These are phyloP conservation scores for Hypotaenidia philippensis DNA, from an alignment of 2,797 vertebrate genomes.

Conservation along the genomic window DNA sequence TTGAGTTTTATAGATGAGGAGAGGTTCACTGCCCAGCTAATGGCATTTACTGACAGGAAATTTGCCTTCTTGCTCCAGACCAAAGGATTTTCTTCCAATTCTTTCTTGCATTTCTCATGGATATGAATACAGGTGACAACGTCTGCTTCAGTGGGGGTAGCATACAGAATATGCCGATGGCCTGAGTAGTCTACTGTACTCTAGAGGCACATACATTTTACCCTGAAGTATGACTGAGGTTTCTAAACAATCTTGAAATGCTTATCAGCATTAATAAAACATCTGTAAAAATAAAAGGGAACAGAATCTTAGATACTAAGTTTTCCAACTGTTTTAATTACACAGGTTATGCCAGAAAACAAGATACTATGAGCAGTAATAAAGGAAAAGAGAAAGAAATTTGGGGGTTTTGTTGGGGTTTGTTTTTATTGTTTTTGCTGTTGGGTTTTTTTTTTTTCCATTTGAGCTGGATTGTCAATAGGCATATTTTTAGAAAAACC, in stretches of 20 bases:
- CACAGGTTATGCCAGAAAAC: fast-evolving
- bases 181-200: neutral
- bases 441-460: neutral
- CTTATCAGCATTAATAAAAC: neutral
- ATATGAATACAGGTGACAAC: neutral
- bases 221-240: neutral
- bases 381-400: neutral
- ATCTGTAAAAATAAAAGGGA: neutral
- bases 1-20: fast-evolving
- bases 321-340: neutral
- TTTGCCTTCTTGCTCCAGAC: neutral
- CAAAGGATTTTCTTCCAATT: neutral
- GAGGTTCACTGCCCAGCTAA: neutral
- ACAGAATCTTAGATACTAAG: neutral
- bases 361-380: neutral
- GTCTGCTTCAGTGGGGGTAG: neutral
- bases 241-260: neutral
- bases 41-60: neutral
- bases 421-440: too few relatives aligned
- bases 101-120: neutral
- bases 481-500: neutral
- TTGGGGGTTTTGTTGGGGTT: too few relatives aligned
- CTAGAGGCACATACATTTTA: neutral
- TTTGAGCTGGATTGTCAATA: neutral
- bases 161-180: neutral